phyloP scores from a whole-genome alignment of 2,888 invertebrate genomes.

The Meliscaeva auricollis region DNA sequence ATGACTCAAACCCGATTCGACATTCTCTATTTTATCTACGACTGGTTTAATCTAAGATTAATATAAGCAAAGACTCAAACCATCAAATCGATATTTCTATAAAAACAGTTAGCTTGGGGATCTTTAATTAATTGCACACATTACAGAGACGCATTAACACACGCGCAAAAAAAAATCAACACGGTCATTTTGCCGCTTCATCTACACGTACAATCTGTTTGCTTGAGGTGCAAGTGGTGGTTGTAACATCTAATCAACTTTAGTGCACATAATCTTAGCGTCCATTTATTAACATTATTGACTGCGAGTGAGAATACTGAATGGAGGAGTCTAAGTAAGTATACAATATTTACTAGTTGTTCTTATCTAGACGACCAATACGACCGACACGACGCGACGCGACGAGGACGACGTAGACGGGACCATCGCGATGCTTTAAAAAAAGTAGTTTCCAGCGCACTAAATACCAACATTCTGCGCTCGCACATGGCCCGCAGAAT shows the following conservation, averaged over 20 bases:
- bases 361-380: slow-evolving; percentile 12
- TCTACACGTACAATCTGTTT: slow-evolving; percentile 28
- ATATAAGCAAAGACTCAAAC: slow-evolving; percentile 57
- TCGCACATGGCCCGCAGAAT: slow-evolving; percentile 68
- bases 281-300: slow-evolving; percentile 55
- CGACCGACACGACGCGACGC: neutral
- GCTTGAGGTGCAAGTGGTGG: slow-evolving; percentile 25
- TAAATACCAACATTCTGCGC: slow-evolving; percentile 74
- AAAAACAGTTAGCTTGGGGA: slow-evolving; percentile 61
- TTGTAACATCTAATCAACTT: slow-evolving; percentile 53
- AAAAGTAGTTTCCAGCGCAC: slow-evolving; percentile 69
- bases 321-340: slow-evolving; percentile 50
- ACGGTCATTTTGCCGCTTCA: slow-evolving; percentile 45
- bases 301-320: slow-evolving; percentile 18
- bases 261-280: slow-evolving; percentile 47
- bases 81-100: slow-evolving; percentile 59
- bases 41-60: neutral
- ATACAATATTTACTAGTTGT: neutral
- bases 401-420: no score
- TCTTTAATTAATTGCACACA: slow-evolving; percentile 68
- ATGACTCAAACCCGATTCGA: neutral
- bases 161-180: slow-evolving; percentile 60
- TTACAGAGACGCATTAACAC: slow-evolving; percentile 66
- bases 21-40: neutral
- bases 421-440: slow-evolving; percentile 46